Conservation (phyloP, 2,797 vertebrate genomes). For the Tokudaia muenninki region DNA sequence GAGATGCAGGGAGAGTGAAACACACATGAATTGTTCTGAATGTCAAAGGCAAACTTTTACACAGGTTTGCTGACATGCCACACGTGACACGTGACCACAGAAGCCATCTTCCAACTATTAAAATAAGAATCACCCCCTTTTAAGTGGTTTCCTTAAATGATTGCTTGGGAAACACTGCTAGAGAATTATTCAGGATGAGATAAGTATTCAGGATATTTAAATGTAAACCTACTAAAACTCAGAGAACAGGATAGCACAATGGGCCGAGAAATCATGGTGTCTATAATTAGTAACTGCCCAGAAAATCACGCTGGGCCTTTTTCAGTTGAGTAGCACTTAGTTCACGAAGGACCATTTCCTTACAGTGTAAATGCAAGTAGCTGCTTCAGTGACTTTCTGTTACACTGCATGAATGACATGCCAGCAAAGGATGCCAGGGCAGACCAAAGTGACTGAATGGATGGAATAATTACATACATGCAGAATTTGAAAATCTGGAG, state of each 20-base stretch:
- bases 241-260: neutral
- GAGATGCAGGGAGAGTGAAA: neutral
- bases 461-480: constrained; percentile 74
- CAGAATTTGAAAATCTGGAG: constrained; percentile 42
- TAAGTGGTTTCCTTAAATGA: neutral
- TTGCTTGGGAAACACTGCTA: constrained; percentile 23
- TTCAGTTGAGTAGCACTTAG: constrained; percentile 22
- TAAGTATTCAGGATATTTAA: constrained; percentile 43
- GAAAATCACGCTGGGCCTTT: neutral
- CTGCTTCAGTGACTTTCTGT: constrained; percentile 72
- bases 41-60: neutral
- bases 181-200: constrained; percentile 15
- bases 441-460: constrained; percentile 49
- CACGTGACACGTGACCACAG: rapidly evolving
- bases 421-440: constrained; percentile 77
- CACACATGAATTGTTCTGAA: neutral
- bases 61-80: neutral
- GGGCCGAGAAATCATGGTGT: neutral
- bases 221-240: constrained; percentile 18
- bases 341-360: constrained; percentile 43
- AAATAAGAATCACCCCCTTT: neutral
- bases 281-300: constrained; percentile 44
- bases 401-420: constrained; percentile 53
- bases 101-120: neutral
- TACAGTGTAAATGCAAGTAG: constrained; percentile 52